A percentile compares a stretch with the other conserved stretches of the same genome.
Evolutionary conservation across 2,888 invertebrate species (phyloP).

Genomic region (Lasius fuliginosus): DNA sequence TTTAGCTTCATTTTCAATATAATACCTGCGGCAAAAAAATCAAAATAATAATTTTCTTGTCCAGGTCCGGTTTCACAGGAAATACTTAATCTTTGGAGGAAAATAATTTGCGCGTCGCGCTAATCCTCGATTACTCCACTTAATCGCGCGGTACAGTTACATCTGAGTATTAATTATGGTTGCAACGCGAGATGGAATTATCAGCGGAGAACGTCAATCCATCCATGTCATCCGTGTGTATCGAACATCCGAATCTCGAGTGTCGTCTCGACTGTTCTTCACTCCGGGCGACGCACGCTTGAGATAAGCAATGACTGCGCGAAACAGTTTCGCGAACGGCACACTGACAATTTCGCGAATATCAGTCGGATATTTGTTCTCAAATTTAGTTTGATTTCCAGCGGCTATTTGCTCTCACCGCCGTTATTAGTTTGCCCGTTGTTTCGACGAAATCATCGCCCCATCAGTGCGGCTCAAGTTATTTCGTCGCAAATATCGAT

Average conservation of each 20-base stretch:
- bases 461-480: conserved; percentile 15
- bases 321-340: conserved; percentile 20
- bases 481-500: conserved; percentile 40
- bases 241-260: conserved; percentile 33
- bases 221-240: neutral
- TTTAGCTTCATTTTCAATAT: neutral
- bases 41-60: neutral
- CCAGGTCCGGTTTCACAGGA: neutral
- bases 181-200: conserved; percentile 18
- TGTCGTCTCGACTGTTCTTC: neutral
- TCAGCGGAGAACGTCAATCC: neutral
- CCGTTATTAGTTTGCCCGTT: conserved; percentile 42
- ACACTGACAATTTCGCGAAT: conserved; percentile 29
- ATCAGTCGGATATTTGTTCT: conserved; percentile 28
- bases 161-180: conserved; percentile 17
- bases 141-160: neutral
- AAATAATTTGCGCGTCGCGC: neutral
- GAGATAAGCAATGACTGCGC: neutral
- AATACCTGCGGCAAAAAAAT: neutral
- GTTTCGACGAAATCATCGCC: conserved; percentile 18
- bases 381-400: conserved; percentile 36
- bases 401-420: conserved; percentile 20
- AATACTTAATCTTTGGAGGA: neutral
- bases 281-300: neutral
- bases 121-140: conserved; percentile 11